A percentile compares a stretch with the other conserved stretches of the same genome.
Evolutionary conservation across 2,888 invertebrate genomes (phyloP).

Genomic region (Exocentrus adspersus): DNA sequence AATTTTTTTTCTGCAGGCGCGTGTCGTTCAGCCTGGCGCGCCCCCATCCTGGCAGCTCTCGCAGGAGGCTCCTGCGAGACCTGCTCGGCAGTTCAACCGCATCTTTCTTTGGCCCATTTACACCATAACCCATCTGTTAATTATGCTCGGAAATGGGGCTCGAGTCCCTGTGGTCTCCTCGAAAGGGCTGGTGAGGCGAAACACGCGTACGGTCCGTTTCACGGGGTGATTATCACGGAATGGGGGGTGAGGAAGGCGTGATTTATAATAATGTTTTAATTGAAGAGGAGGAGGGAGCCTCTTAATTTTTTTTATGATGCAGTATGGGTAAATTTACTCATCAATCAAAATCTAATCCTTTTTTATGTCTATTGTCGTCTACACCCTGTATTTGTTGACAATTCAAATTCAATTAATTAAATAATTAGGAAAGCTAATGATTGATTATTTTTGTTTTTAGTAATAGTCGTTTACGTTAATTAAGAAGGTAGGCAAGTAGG

Average conservation of each 20-base stretch:
- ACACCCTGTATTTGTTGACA: no score
- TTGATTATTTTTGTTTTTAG: no score
- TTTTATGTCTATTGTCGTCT: no score
- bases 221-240: constrained; percentile 18
- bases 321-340: no score
- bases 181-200: constrained; percentile 7
- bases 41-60: background rate
- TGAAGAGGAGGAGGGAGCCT: background rate
- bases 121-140: constrained; percentile 52
- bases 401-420: no score
- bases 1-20: no score
- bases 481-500: no score
- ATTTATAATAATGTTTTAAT: constrained; percentile 13
- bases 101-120: constrained; percentile 48
- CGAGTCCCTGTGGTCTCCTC: constrained; percentile 18
- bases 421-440: no score
- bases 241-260: constrained; percentile 1
- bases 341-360: no score
- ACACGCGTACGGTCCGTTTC: constrained; percentile 15
- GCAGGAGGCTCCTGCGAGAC: constrained; percentile 40
- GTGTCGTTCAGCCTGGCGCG: no score
- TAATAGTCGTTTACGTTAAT: no score
- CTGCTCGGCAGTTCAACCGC: constrained; percentile 48
- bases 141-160: constrained; percentile 38
- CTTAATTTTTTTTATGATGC: no score